These are phyloP conservation scores for Romanogobio albipinnatus DNA, from an alignment of 2,113 vertebrate genomes.

Conservation along the genomic window DNA sequence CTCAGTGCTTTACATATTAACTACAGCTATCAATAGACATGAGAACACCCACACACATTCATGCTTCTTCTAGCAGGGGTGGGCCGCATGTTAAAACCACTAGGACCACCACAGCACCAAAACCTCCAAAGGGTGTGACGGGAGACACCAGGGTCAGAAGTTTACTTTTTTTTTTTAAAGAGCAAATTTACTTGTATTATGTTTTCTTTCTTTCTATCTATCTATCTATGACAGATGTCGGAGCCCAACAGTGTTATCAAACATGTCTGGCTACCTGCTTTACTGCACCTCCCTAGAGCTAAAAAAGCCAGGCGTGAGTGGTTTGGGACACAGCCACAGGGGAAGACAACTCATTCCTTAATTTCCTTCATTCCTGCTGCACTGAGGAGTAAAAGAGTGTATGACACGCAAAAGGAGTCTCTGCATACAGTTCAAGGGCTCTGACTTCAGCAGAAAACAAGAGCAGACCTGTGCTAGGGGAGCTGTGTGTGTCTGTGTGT, in stretches of 20 bases:
- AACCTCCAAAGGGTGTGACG: constrained; percentile 4
- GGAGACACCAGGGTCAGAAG: too few species aligned
- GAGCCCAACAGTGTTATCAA: background rate
- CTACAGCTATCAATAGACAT: constrained; percentile 9
- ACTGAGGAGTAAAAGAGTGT: background rate
- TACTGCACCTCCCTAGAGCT: constrained; percentile 1
- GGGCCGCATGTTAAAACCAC: background rate
- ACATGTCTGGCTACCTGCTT: background rate
- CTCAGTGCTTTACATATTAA: background rate
- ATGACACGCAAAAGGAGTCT: constrained; percentile 1
- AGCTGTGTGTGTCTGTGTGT: constrained; percentile 2
- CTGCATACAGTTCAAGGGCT: constrained; percentile 48
- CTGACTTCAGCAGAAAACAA: constrained; percentile 43
- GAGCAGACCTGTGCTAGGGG: constrained; percentile 40
- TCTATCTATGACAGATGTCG: background rate
- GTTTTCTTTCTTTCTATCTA: background rate
- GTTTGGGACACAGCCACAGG: constrained; percentile 2
- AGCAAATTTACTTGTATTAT: too few species aligned
- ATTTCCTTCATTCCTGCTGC: background rate
- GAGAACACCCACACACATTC: background rate
- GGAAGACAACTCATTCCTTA: constrained; percentile 4
- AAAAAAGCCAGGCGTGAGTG: background rate
- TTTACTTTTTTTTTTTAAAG: too few species aligned
- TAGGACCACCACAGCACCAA: background rate
- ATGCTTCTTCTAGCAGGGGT: background rate